Percentiles rank a stretch among this genome's conserved stretches.
Conservation (phyloP, 2,797 vertebrate genomes). For the Karalla daura region DNA sequence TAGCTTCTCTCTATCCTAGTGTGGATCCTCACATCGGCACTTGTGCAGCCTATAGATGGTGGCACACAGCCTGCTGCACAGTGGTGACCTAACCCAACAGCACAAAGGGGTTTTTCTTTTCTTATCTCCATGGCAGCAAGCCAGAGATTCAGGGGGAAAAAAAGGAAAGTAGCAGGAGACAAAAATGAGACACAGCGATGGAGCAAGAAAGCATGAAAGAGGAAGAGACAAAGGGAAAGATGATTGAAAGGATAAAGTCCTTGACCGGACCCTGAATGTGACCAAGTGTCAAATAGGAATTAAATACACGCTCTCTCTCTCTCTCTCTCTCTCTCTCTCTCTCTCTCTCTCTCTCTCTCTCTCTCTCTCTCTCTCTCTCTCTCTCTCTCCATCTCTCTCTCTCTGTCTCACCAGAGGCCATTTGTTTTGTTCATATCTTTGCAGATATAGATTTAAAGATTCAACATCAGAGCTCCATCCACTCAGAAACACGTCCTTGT, state of each 20-base stretch:
- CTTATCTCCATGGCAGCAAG: conserved; percentile 45
- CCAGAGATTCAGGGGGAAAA: conserved; percentile 12
- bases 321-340: conserved; percentile 14
- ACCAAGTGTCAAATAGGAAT: conserved; percentile 34
- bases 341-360: conserved; percentile 17
- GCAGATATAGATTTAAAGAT: conserved; percentile 49
- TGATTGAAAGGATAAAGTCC: conserved; percentile 29
- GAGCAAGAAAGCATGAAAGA: conserved; percentile 23
- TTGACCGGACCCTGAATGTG: conserved; percentile 7
- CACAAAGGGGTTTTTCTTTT: conserved; percentile 17
- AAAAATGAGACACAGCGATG: conserved; percentile 21
- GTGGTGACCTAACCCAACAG: conserved; percentile 17
- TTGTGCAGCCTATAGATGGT: background rate
- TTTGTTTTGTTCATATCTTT: conserved; percentile 28
- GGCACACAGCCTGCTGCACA: background rate
- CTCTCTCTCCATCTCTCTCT: conserved; percentile 15
- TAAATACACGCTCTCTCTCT: no score
- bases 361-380: conserved; percentile 16
- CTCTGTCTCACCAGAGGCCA: conserved; percentile 3
- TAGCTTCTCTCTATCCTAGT: background rate
- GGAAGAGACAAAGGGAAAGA: conserved; percentile 29
- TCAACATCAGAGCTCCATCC: conserved; percentile 37
- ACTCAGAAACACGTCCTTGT: conserved; percentile 41
- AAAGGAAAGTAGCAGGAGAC: conserved; percentile 14
- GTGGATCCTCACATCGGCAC: background rate